These are phyloP conservation scores for Lophius americanus DNA, from an alignment of 2,797 vertebrate genomes.

Conservation along the genomic window DNA sequence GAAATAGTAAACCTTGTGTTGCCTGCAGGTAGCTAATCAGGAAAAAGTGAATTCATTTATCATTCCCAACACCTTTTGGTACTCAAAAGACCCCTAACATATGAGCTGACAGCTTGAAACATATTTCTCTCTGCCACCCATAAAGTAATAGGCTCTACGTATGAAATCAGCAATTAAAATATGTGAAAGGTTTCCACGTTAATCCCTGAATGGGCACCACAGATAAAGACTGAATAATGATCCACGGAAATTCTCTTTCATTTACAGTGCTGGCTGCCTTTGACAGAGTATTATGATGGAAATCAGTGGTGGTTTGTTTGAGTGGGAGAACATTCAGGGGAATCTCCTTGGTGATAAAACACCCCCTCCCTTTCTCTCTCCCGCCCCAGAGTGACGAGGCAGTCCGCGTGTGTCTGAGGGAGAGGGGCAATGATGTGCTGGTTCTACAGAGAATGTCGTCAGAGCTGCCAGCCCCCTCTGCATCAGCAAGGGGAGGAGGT, in stretches of 20 bases:
- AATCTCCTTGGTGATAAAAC: constrained; percentile 82
- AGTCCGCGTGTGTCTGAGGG: constrained; percentile 83
- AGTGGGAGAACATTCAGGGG: constrained; percentile 67
- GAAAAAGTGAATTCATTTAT: constrained; percentile 4
- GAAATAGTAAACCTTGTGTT: not conserved
- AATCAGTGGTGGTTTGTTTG: constrained; percentile 74
- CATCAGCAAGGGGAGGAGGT: constrained; percentile 78
- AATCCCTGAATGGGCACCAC: constrained; percentile 68
- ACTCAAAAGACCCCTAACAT: constrained; percentile 16
- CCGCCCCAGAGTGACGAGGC: constrained; percentile 86
- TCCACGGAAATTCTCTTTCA: constrained; percentile 71
- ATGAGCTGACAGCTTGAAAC: constrained; percentile 30
- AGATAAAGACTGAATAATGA: constrained; percentile 75
- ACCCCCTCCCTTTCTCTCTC: constrained; percentile 34
- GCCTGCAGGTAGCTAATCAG: not conserved
- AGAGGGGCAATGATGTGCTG: constrained; percentile 87
- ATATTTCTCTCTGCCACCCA: constrained; percentile 37
- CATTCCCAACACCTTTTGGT: constrained; percentile 3
- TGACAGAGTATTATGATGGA: constrained; percentile 78
- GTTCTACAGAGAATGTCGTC: constrained; percentile 91
- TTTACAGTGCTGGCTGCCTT: constrained; percentile 64
- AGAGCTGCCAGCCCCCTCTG: constrained; percentile 83
- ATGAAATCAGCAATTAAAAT: constrained; percentile 73
- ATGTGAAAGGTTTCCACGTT: constrained; percentile 64
- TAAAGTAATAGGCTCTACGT: constrained; percentile 57